A percentile compares a stretch with the other conserved stretches of the same genome.
Conservation (phyloP, 2,888 invertebrate genomes). For the Falcaria lacertinaria region DNA sequence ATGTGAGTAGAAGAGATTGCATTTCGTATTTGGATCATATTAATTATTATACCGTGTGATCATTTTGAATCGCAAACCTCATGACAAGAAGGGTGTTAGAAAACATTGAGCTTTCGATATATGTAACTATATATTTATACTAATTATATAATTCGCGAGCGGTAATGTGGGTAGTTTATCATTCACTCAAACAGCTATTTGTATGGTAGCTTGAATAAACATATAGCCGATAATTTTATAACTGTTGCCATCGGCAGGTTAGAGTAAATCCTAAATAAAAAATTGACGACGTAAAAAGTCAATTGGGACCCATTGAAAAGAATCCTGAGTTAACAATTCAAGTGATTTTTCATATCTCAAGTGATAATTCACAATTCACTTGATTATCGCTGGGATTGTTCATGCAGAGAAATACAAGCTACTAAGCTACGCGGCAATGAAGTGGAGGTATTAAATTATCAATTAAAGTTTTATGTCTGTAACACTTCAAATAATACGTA, state of each 20-base stretch:
- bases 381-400: slow-evolving; percentile 23
- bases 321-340: slow-evolving; percentile 7
- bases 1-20: neutral
- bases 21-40: neutral
- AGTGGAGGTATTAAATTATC: slow-evolving; percentile 18
- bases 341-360: no score
- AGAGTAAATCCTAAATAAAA: slow-evolving; percentile 1
- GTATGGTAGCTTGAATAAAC: slow-evolving; percentile 23
- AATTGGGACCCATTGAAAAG: slow-evolving; percentile 58
- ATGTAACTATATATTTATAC: slow-evolving; percentile 56
- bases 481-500: slow-evolving; percentile 43
- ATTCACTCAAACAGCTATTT: slow-evolving; percentile 4
- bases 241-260: slow-evolving; percentile 21
- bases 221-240: slow-evolving; percentile 33
- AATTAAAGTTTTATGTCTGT: slow-evolving; percentile 55
- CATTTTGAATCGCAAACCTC: slow-evolving; percentile 40
- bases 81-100: slow-evolving; percentile 66
- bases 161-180: slow-evolving; percentile 15
- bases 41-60: neutral
- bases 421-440: slow-evolving; percentile 19
- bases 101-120: slow-evolving; percentile 71
- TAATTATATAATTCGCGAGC: slow-evolving; percentile 15
- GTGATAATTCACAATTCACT: no score
- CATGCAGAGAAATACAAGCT: slow-evolving; percentile 25
- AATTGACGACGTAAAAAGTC: slow-evolving; percentile 33